Conservation (phyloP, 2,888 invertebrate species). For the Agonopterix heracliana region DNA sequence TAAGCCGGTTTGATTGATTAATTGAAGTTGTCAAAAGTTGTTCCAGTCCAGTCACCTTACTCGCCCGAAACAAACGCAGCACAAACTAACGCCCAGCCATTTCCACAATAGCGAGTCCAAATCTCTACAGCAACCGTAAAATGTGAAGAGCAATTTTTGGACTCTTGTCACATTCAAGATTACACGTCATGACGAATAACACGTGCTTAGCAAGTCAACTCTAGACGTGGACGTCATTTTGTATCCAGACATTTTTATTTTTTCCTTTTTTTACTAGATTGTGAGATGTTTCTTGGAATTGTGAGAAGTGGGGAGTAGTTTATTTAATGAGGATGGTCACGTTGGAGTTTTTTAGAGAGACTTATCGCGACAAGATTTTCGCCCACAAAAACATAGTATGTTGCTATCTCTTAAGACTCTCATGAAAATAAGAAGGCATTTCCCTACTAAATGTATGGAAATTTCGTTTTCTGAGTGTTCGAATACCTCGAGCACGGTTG, state of each 20-base stretch:
- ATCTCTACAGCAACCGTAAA: conserved; percentile 46
- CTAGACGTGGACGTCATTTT: conserved; percentile 12
- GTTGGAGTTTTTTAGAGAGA: no score
- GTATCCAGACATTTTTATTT: conserved; percentile 26
- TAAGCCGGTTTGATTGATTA: no score
- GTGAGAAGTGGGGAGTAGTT: background rate
- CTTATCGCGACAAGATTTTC: no score
- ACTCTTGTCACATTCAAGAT: conserved; percentile 36
- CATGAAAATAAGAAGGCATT: no score
- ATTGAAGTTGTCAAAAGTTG: no score
- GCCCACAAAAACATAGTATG: no score
- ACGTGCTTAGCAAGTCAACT: conserved; percentile 25
- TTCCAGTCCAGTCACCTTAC: background rate
- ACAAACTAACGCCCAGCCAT: conserved; percentile 29
- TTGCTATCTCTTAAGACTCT: no score
- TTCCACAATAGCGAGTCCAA: conserved; percentile 41
- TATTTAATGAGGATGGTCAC: background rate
- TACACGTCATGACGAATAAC: conserved; percentile 35
- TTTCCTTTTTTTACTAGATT: background rate
- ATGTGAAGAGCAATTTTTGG: conserved; percentile 37
- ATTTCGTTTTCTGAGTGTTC: no score
- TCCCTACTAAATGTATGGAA: no score
- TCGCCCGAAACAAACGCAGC: conserved; percentile 20
- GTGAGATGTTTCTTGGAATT: background rate
- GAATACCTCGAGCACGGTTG: no score